Conservation (phyloP, 2,797 vertebrate species). For the Chiloscyllium punctatum region DNA sequence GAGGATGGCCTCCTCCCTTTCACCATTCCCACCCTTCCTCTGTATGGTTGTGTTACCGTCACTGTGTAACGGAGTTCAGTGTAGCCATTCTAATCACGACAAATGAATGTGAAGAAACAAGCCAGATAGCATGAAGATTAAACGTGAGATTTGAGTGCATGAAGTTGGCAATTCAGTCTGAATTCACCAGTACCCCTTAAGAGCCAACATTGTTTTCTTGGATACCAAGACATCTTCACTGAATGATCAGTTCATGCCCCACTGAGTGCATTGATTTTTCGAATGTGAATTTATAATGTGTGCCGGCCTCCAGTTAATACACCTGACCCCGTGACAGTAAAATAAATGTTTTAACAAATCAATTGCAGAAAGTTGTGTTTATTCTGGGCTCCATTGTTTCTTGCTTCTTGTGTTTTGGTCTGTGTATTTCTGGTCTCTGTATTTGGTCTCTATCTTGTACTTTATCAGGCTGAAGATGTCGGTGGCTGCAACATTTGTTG, state of each 20-base stretch:
- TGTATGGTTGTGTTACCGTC: neutral
- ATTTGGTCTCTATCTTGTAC: too few species aligned
- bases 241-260: neutral
- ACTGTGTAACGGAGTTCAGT: neutral
- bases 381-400: neutral
- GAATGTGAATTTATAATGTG: too few species aligned
- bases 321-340: neutral
- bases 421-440: neutral
- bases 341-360: neutral
- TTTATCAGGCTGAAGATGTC: neutral
- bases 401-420: neutral
- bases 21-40: neutral
- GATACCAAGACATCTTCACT: neutral
- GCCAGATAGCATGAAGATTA: neutral
- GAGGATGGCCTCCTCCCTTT: neutral
- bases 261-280: neutral
- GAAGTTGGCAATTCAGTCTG: neutral
- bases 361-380: neutral
- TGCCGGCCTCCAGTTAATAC: neutral
- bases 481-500: neutral
- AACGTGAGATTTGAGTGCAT: too few species aligned
- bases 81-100: neutral
- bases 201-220: neutral
- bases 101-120: neutral
- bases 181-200: neutral